These are phyloP conservation scores for Zingel zingel DNA, from an alignment of 2,113 vertebrate species.

Conservation along the genomic window DNA sequence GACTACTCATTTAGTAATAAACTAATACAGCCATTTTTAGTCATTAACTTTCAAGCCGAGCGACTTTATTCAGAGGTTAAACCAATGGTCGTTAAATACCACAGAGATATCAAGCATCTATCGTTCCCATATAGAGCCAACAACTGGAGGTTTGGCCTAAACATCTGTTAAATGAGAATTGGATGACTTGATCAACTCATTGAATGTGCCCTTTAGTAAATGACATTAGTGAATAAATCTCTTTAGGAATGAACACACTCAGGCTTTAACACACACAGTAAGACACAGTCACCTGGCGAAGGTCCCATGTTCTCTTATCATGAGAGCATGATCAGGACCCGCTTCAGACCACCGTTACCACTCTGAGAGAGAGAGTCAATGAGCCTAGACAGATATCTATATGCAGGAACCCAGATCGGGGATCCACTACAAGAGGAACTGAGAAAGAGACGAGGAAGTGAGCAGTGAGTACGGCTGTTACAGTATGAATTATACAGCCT, in stretches of 20 bases:
- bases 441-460: constrained; percentile 50
- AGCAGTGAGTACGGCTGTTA: constrained; percentile 38
- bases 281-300: constrained; percentile 42
- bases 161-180: constrained; percentile 11
- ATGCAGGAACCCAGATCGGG: constrained; percentile 19
- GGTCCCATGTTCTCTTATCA: constrained; percentile 33
- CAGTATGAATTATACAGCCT: constrained; percentile 71
- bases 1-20: neutral
- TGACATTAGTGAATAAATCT: constrained; percentile 34
- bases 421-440: constrained; percentile 29
- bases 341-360: constrained; percentile 24
- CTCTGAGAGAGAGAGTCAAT: neutral
- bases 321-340: constrained; percentile 33
- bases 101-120: neutral
- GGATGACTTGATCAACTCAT: constrained; percentile 36
- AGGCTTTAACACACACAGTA: constrained; percentile 42
- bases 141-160: neutral
- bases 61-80: constrained; percentile 3
- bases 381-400: constrained; percentile 29
- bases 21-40: neutral
- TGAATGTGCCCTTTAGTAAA: constrained; percentile 58
- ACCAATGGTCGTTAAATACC: neutral
- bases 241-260: constrained; percentile 13
- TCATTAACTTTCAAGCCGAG: neutral
- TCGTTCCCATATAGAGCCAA: neutral